Conservation (phyloP, 2,113 vertebrate species). For the Ptyas mucosa region DNA sequence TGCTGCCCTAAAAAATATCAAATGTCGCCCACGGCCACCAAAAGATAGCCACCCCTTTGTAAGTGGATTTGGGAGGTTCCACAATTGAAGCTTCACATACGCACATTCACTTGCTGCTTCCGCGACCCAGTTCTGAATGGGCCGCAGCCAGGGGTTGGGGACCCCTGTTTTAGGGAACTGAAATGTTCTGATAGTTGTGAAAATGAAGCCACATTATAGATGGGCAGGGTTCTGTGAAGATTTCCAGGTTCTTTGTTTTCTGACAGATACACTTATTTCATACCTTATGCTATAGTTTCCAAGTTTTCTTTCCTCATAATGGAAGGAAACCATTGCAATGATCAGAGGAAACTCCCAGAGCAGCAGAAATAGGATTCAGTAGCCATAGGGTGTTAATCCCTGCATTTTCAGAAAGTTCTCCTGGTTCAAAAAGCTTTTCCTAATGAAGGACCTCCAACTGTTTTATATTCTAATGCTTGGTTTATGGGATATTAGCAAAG, state of each 20-base stretch:
- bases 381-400: not conserved
- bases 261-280: not conserved
- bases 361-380: not conserved
- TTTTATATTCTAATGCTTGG: not conserved
- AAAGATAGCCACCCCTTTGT: no score
- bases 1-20: no score
- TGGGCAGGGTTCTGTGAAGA: not conserved
- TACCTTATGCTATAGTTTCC: not conserved
- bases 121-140: fast-evolving
- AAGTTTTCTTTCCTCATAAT: not conserved
- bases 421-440: not conserved
- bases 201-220: not conserved
- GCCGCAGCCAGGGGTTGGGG: no score
- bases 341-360: not conserved
- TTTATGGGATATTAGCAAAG: not conserved
- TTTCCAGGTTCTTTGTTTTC: not conserved
- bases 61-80: no score
- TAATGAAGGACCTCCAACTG: not conserved
- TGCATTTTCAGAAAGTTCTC: not conserved
- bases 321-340: not conserved
- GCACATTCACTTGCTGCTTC: not conserved
- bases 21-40: no score
- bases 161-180: not conserved
- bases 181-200: not conserved
- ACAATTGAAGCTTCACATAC: not conserved